These are phyloP conservation scores for Balaeniceps rex DNA, from an alignment of 2,113 vertebrate genomes.

Conservation along the genomic window DNA sequence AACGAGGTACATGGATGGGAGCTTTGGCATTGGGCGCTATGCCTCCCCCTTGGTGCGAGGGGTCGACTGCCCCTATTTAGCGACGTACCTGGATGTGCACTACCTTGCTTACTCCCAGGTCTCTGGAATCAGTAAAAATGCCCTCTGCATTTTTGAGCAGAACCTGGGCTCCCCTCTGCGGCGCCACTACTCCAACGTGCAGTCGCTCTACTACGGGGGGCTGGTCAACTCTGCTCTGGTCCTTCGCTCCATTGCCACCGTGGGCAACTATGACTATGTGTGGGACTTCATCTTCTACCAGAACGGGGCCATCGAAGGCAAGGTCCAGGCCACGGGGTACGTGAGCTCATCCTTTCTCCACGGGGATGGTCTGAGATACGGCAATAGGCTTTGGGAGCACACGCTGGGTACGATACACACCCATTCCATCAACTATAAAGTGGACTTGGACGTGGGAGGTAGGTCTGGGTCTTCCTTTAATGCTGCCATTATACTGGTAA, in stretches of 20 bases:
- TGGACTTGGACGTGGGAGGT: constrained; percentile 88
- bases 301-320: constrained; percentile 83
- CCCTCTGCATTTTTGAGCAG: constrained; percentile 87
- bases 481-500: neutral
- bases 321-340: constrained; percentile 86
- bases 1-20: constrained; percentile 82
- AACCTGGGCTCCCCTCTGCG: constrained; percentile 80
- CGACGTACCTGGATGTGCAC: constrained; percentile 75
- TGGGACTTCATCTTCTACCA: constrained; percentile 91
- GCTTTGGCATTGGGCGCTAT: constrained; percentile 81
- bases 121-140: neutral
- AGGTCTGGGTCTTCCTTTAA: neutral
- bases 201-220: constrained; percentile 78
- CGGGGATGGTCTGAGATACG: constrained; percentile 73
- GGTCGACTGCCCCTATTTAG: constrained; percentile 82
- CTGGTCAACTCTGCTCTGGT: constrained; percentile 83
- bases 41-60: constrained; percentile 80
- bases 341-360: constrained; percentile 76
- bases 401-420: constrained; percentile 86
- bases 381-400: constrained; percentile 80
- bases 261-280: constrained; percentile 86
- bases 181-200: constrained; percentile 83
- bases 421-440: constrained; percentile 86
- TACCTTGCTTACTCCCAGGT: constrained; percentile 66
- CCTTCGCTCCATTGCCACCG: constrained; percentile 78